Base-by-base conservation (phyloP, 2,888 invertebrate species). In the Scelioninae gen. 2 region DNA sequence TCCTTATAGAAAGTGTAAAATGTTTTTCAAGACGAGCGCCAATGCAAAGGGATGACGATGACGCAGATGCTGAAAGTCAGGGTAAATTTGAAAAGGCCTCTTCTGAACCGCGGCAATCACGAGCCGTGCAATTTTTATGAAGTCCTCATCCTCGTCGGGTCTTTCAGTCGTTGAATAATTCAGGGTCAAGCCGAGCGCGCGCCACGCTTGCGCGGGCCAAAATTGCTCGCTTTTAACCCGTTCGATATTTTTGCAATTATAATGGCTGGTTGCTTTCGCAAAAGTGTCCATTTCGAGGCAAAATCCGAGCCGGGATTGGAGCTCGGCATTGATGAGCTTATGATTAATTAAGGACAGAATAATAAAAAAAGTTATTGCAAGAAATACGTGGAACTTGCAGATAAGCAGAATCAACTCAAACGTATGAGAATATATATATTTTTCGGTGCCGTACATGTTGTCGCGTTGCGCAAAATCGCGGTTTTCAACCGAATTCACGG, bases 91-190 rank as follows among this genome's bases (percentile, higher is more conserved):
- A 80, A 81, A 70, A 81, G 78, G 75, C 71, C 76, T 74, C 64
- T 67, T 61, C 61, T 73, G 76, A 76, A 77, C 81, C 81, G 77
- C 81, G 78, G 84, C 83, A 84, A 84, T 84, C 84, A 84, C 79
- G 82, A 73, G 55, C 76, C 74, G 75, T 84, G 82, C 79, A 84
- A 83, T 82, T 84, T 84, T 84, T 79, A 84, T 83, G 78, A 82
- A 82, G 81, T 83, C 81, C 83, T 82, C 82, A 53, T 76, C 73
- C 74, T 75, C 76, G 79, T 77, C 79, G 79, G 78, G 78, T 80
- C 81, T 82, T 80, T 79, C 78, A 73, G 78, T 76, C 80, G 81
- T 79, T 84, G 80, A 84, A 84, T 84, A 81, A 84, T 84, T 84
- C 81, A 84, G 80, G 83, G 83, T 83, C 81, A 83, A 81, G 78